Percentiles rank a stretch among this genome's conserved stretches.
phyloP scores from a whole-genome alignment of 2,113 vertebrate genomes.

The Dermatemys mawii region DNA sequence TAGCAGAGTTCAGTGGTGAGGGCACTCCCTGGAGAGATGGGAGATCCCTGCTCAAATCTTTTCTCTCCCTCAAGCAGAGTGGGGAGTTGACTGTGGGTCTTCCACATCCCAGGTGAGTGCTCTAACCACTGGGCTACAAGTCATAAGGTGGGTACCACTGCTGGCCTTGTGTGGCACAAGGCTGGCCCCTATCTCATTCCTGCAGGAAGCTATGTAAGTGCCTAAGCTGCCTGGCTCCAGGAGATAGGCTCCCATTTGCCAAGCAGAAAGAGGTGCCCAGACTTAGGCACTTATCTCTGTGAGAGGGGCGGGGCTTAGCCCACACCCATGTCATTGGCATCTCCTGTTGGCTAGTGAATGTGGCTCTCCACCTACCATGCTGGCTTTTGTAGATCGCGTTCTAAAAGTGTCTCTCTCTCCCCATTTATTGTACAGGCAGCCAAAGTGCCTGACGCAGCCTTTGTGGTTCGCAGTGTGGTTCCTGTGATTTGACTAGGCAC shows the following conservation, averaged over 20 bases:
- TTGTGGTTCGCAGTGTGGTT: not conserved
- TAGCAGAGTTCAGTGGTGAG: not conserved
- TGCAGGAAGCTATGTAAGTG: not conserved
- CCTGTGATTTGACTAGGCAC: not conserved
- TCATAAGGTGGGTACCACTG: no score
- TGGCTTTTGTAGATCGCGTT: not conserved
- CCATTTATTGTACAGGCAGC: not conserved
- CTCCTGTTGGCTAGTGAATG: not conserved
- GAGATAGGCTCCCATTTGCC: not conserved
- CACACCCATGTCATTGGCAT: not conserved
- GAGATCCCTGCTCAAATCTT: not conserved
- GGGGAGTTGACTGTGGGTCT: not conserved
- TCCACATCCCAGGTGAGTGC: not conserved
- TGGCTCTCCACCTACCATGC: not conserved
- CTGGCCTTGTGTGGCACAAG: no score
- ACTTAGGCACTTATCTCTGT: not conserved
- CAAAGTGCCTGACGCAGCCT: not conserved
- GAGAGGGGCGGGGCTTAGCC: not conserved
- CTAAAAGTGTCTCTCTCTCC: not conserved
- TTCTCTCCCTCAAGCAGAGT: not conserved
- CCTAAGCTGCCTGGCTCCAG: not conserved
- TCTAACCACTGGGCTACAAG: no score
- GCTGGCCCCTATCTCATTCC: no score
- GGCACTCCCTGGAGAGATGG: not conserved
- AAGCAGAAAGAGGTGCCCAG: no score